Evolutionary conservation across 2,113 vertebrate species (phyloP), one percentile per base, ranked within the genome.

Genomic region (Cyprinodon brontotheroides): DNA sequence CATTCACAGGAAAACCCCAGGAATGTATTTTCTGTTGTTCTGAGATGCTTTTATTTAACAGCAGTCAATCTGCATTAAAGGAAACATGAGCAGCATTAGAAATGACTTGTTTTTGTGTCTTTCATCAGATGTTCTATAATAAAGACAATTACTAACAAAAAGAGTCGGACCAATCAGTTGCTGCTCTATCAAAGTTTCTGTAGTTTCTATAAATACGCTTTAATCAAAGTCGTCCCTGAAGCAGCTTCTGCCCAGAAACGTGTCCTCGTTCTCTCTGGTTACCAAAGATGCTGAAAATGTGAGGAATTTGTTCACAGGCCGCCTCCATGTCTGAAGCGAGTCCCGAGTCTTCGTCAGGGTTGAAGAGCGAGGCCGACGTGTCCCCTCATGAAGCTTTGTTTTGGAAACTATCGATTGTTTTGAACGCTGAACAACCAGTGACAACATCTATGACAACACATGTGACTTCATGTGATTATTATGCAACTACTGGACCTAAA

Each of bases 391-490:
- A 39, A 40, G 11, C 50, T 57, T 13, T 15, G 17, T 15, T 12
- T n/a, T 37, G 9, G 67, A 80, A 74, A 65, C 50, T n/a, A 43
- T 78, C 66, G 2, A 79, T 75, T 38, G 66, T 45, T 77, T 63
- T 39, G 0, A 61, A 0, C 0, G 3, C 38, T 1, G 41, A 3
- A 4, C 48, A 53, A 53, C 17, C 50, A 10, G 20, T 57, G 50
- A 57, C 50, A 2, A 5, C 57, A 59, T 38, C 61, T 66, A 2
- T 79, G 61, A 76, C 65, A 60, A 48, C 80, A 65, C 0, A 36
- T 17, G 64, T 74, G 22, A 70, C 43, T 40, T 63, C 57, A 61
- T 3, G 1, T 1, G 61, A 12, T 8, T 57, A 0, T 73, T 71
- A 61, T 29, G 68, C 22, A 62, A 77, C 22, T 4, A 8, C 53